A percentile compares a stretch with the other conserved stretches of the same genome.
These are phyloP conservation scores for Drosophila nasuta DNA, from an alignment of 1,140 invertebrate genomes.

Conservation along the genomic window DNA sequence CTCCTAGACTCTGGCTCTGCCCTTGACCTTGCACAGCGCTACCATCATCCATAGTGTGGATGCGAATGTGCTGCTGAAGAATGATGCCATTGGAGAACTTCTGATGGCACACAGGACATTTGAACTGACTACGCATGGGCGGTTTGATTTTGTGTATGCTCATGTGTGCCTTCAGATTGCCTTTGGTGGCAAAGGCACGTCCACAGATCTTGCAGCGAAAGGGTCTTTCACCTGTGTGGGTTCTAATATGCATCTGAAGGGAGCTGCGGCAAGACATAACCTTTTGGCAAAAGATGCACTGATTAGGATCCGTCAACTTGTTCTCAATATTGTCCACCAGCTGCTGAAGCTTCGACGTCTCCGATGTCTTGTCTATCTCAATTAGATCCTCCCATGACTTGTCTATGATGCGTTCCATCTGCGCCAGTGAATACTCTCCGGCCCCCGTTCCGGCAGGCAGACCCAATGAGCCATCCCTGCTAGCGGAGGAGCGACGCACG, in stretches of 20 bases:
- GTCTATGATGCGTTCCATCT: conserved; percentile 87
- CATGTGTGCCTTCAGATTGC: conserved; percentile 99
- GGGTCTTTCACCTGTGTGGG: conserved; percentile 94
- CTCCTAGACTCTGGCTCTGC: conserved; percentile 1
- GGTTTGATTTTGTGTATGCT: conserved; percentile 98
- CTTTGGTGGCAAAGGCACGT: conserved; percentile 98
- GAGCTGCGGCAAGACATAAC: conserved; percentile 99
- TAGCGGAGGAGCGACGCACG: conserved; percentile 66
- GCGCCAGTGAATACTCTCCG: conserved; percentile 68
- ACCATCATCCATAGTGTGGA: conserved; percentile 93
- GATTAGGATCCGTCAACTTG: conserved; percentile 97
- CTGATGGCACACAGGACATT: conserved; percentile 99
- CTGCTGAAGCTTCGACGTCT: conserved; percentile 97
- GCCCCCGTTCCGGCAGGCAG: conserved; percentile 20
- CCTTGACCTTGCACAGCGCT: conserved; percentile 84
- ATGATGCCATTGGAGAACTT: conserved; percentile 98
- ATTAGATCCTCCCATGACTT: conserved; percentile 98
- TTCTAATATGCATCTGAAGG: conserved; percentile 99
- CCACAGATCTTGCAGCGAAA: conserved; percentile 99
- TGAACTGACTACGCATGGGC: conserved; percentile 95
- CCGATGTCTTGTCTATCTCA: conserved; percentile 93
- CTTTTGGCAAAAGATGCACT: conserved; percentile 98
- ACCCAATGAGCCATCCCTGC: conserved; percentile 46
- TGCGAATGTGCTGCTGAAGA: conserved; percentile 96
- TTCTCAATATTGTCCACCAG: conserved; percentile 98